Conservation (phyloP, 2,797 vertebrate genomes). For the Gastrophryne carolinensis region DNA sequence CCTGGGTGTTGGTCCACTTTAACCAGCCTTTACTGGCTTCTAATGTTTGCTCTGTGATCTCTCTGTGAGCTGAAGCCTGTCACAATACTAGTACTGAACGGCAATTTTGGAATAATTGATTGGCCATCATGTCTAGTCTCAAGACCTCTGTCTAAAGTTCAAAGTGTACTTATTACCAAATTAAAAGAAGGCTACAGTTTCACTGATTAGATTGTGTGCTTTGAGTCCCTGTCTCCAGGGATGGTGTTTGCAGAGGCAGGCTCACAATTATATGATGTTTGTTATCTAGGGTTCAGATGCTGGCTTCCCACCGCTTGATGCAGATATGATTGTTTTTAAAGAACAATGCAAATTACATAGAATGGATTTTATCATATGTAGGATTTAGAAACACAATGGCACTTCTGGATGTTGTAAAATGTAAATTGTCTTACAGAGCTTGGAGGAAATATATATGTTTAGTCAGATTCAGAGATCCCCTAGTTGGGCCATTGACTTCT, state of each 20-base stretch:
- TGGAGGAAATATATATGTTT: too few relatives aligned
- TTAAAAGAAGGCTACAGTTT: neutral
- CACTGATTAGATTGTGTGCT: slow-evolving; percentile 16
- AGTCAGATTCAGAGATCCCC: too few relatives aligned
- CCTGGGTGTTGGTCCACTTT: too few relatives aligned
- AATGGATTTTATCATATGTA: slow-evolving; percentile 8
- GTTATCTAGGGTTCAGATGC: slow-evolving; percentile 11
- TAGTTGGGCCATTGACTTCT: too few relatives aligned
- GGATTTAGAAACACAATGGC: neutral
- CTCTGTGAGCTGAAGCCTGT: neutral
- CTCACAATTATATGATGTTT: slow-evolving; percentile 23
- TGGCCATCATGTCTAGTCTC: neutral
- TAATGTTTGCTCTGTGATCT: neutral
- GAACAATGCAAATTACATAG: slow-evolving; percentile 25
- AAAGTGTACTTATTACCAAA: neutral
- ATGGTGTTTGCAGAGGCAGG: neutral
- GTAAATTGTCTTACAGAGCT: too few relatives aligned
- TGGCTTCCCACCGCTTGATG: neutral
- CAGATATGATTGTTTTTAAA: slow-evolving; percentile 31
- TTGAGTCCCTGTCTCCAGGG: neutral
- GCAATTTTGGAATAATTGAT: neutral
- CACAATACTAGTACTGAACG: neutral
- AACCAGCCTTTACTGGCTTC: too few relatives aligned
- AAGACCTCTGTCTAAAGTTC: neutral
- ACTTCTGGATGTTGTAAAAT: neutral